Evolutionary conservation across 2,113 vertebrate genomes (phyloP), one percentile per base, ranked within the genome.

Genomic region (Strigops habroptila): DNA sequence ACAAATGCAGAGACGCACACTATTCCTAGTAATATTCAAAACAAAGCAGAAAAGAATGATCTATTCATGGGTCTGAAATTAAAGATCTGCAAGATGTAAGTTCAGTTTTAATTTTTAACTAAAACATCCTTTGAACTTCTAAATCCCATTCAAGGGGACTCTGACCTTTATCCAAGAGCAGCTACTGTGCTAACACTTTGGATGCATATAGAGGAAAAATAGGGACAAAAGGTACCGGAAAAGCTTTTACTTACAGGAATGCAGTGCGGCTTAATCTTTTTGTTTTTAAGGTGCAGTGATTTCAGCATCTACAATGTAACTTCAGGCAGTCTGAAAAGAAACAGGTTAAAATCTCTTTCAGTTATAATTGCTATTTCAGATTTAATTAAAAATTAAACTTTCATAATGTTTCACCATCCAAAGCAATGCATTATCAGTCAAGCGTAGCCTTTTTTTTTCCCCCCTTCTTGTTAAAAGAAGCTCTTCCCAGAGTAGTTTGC

Each of bases 371-470:
- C 97, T 98, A 98, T 98, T 98, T 98, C 98, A 98, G 98, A 98
- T 98, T 98, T 98, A 98, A 98, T 98, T 98, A 98, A 98, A 98
- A 98, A 98, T 98, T 98, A 98, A 98, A 98, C 98, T 98, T 98
- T 98, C 98, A 98, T 98, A 98, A 98, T 98, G 98, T 98, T 98
- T 98, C 98, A 98, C 98, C 98, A 98, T 98, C 97, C 98, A 98
- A 98, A 98, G 98, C 98, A 98, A 98, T 98, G 98, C 98, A 98
- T 98, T 98, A 98, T 98, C 98, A 98, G 98, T 98, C 98, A 98
- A 98, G 98, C 98, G 94, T 98, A 96, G 98, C 98, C 96, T 97
- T 96, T 97, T 96, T 96, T 87, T 67, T 80, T 94, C 70, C 5
- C 33, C 52, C 55, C 33, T 95, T 96, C 96, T 96, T 76, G 51